A percentile compares a stretch with the other conserved stretches of the same genome.
These are phyloP conservation scores for Dryoscopus gambensis DNA, from an alignment of 2,113 vertebrate species.

Conservation along the genomic window DNA sequence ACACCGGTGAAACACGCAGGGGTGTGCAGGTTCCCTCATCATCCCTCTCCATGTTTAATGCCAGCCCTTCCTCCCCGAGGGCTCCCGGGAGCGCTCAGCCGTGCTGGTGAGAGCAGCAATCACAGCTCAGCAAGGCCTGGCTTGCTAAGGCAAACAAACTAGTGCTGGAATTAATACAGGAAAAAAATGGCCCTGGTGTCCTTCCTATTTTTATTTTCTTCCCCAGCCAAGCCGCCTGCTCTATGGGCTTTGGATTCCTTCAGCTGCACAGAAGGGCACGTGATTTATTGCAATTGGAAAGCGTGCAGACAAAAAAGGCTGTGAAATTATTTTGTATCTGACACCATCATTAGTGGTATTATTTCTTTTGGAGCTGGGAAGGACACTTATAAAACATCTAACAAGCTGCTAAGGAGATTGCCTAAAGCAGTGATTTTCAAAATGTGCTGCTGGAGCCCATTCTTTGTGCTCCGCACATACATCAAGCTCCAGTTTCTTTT, in stretches of 20 bases:
- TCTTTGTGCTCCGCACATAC: neutral
- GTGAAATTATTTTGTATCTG: slow-evolving; percentile 43
- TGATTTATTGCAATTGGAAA: slow-evolving; percentile 10
- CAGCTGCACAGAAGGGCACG: neutral
- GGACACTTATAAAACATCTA: slow-evolving; percentile 44
- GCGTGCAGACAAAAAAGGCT: neutral
- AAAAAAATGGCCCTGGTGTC: neutral
- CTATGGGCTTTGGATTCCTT: neutral
- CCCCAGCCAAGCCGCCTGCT: neutral
- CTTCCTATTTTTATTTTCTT: neutral
- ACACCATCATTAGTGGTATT: slow-evolving; percentile 42
- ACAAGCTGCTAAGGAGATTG: slow-evolving; percentile 43
- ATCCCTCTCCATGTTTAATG: neutral
- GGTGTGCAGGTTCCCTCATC: neutral
- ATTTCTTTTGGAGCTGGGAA: slow-evolving; percentile 36
- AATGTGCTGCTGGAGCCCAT: neutral
- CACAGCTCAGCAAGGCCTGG: neutral
- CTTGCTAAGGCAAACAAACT: neutral
- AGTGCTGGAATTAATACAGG: neutral
- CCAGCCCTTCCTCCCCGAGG: neutral
- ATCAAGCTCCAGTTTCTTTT: neutral
- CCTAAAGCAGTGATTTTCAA: slow-evolving; percentile 32
- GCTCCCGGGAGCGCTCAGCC: rapidly evolving
- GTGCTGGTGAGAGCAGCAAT: neutral
- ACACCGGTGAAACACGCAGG: rapidly evolving